Percentiles rank a stretch among this genome's conserved stretches.
phyloP scores from a whole-genome alignment of 2,113 vertebrate genomes.

The Phylloscopus whistleri region DNA sequence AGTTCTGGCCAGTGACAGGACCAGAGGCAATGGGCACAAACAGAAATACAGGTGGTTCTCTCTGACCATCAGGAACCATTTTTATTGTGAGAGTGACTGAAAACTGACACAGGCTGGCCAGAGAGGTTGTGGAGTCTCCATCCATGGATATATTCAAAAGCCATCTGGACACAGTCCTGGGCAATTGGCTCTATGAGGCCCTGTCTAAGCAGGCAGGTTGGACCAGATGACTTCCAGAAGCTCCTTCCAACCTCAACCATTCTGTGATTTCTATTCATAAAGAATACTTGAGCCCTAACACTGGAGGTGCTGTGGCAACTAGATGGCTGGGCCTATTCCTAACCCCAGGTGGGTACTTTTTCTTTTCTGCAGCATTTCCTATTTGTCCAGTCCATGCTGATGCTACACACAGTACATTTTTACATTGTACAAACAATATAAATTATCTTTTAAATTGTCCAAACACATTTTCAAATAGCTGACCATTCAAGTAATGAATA shows the following conservation, averaged over 20 bases:
- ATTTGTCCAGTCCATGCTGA: neutral
- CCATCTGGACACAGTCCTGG: neutral
- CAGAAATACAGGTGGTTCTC: neutral
- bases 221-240: neutral
- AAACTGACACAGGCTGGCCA: neutral
- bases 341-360: neutral
- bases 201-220: neutral
- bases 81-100: neutral
- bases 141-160: neutral
- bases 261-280: neutral
- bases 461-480: neutral
- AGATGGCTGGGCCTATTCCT: neutral
- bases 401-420: neutral
- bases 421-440: neutral
- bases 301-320: neutral
- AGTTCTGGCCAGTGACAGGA: neutral
- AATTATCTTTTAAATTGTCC: neutral
- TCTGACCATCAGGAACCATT: neutral
- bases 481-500: neutral
- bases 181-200: neutral
- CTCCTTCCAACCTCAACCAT: neutral
- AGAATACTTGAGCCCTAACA: neutral
- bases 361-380: neutral
- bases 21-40: neutral
- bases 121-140: neutral